A percentile compares a stretch with the other conserved stretches of the same genome.
Conservation (phyloP, 1,140 invertebrate genomes). For the Drosophila punjabiensis region DNA sequence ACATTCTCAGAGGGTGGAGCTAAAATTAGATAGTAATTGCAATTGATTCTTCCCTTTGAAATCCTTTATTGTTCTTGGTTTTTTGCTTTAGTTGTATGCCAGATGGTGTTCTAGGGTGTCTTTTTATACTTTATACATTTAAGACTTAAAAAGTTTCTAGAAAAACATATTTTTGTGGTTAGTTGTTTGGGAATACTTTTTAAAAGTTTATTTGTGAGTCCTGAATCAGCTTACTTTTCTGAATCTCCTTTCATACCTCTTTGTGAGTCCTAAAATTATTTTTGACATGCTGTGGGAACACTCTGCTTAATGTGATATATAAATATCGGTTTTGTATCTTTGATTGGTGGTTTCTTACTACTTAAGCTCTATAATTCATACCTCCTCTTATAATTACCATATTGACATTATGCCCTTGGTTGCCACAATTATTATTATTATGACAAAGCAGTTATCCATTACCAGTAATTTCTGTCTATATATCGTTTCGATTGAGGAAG, state of each 20-base stretch:
- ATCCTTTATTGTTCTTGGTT: not conserved
- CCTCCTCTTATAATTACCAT: constrained; percentile 5
- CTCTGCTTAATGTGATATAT: not conserved
- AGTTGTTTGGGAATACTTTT: too few species aligned
- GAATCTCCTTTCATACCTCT: too few species aligned
- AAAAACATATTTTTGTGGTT: not conserved
- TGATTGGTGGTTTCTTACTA: not conserved
- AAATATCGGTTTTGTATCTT: not conserved
- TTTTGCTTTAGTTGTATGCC: not conserved
- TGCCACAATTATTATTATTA: constrained; percentile 27
- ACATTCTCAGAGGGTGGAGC: not conserved
- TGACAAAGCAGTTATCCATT: constrained; percentile 36
- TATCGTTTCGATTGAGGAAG: constrained; percentile 35
- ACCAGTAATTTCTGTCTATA: constrained; percentile 30
- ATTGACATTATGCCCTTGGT: constrained; percentile 2
- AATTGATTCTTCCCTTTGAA: not conserved
- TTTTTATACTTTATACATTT: too few species aligned
- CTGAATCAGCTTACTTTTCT: not conserved
- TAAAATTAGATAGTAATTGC: constrained; percentile 22
- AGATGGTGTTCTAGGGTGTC: not conserved
- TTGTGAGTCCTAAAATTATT: too few species aligned
- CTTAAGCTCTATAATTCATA: too few species aligned
- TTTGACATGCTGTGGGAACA: not conserved
- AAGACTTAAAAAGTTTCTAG: too few species aligned
- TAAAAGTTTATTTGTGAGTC: not conserved